phyloP scores from a whole-genome alignment of 2,888 invertebrate species.

The Chymomyza fuscimana region DNA sequence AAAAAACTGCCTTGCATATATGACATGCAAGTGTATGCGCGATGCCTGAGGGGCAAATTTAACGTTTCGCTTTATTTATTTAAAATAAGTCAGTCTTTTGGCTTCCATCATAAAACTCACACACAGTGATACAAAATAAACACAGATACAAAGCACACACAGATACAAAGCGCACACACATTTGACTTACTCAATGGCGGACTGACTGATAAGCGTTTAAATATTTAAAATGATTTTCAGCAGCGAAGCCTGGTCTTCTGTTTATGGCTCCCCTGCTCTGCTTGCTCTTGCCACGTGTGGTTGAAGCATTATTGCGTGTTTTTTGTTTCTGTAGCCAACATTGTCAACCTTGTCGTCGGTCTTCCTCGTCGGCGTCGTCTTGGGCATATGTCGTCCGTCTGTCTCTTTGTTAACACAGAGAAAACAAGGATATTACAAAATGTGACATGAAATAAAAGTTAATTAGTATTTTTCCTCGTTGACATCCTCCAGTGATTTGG shows the following conservation, averaged over 20 bases:
- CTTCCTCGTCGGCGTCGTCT: not conserved
- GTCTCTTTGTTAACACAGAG: slow-evolving; percentile 3
- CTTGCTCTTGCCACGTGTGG: too few relatives aligned
- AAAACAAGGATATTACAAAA: slow-evolving; percentile 1
- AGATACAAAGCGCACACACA: not conserved
- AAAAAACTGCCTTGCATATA: not conserved
- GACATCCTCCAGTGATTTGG: not conserved
- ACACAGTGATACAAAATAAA: not conserved
- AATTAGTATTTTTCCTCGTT: slow-evolving; percentile 37
- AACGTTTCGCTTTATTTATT: slow-evolving; percentile 17
- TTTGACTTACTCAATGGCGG: not conserved
- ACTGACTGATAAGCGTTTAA: slow-evolving; percentile 41
- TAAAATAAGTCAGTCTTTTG: not conserved
- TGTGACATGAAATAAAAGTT: slow-evolving; percentile 39
- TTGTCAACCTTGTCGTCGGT: not conserved
- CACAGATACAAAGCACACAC: not conserved
- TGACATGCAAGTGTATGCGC: not conserved
- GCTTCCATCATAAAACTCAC: not conserved
- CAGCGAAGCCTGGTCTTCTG: not conserved
- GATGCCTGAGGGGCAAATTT: not conserved
- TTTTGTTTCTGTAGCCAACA: not conserved
- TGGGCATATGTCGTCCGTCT: slow-evolving; percentile 21
- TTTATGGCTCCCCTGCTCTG: not conserved
- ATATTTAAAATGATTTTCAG: slow-evolving; percentile 44
- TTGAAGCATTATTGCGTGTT: too few relatives aligned